phyloP scores from a whole-genome alignment of 2,797 vertebrate genomes.

The Aldrovandia affinis region DNA sequence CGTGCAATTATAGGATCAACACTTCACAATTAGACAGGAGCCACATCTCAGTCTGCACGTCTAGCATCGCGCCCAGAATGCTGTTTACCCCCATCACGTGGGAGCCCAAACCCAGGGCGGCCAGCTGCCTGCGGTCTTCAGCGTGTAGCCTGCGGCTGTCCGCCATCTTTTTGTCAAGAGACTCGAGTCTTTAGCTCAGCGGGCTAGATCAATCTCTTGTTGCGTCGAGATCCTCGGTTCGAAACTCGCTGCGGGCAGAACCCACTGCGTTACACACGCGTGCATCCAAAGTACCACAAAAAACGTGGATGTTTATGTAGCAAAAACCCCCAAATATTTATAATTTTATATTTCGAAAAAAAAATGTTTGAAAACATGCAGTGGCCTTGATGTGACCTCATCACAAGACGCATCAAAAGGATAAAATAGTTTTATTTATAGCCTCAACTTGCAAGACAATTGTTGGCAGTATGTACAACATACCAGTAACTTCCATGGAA shows the following conservation, averaged over 20 bases:
- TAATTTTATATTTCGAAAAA: background rate
- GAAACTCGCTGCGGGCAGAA: too few relatives aligned
- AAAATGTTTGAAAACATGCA: background rate
- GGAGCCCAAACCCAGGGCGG: too few relatives aligned
- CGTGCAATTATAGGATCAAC: background rate
- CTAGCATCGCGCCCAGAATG: background rate
- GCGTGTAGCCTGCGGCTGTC: background rate
- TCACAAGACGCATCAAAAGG: conserved; percentile 66
- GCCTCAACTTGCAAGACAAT: conserved; percentile 96
- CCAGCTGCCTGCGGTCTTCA: background rate
- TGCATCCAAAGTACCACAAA: background rate
- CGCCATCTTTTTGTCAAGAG: background rate
- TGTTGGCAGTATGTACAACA: conserved; percentile 97
- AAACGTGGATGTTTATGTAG: too few relatives aligned
- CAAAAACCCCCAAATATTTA: background rate
- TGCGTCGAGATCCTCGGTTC: too few relatives aligned
- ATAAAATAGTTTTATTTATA: conserved; percentile 98
- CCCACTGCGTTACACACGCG: too few relatives aligned
- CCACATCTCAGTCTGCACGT: background rate
- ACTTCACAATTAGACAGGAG: background rate
- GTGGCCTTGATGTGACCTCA: background rate
- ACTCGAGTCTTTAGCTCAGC: too few relatives aligned
- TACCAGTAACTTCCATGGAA: conserved; percentile 92
- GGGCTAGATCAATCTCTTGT: too few relatives aligned
- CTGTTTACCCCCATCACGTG: background rate